Conservation (phyloP, 2,113 vertebrate species). For the Casuarius casuarius region DNA sequence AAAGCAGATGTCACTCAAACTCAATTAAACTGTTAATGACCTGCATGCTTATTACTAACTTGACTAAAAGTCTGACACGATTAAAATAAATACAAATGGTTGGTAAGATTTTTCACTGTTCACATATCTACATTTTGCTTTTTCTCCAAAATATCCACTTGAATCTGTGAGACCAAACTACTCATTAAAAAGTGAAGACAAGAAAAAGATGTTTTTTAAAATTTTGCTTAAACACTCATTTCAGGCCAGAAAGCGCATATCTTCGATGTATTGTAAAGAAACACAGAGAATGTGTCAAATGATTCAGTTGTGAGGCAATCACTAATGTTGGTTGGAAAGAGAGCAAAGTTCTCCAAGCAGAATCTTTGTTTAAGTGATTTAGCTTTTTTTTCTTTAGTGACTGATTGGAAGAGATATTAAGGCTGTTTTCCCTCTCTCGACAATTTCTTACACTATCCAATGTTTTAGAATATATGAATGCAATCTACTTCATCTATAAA, state of each 20-base stretch:
- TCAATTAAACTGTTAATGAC: slow-evolving; percentile 56
- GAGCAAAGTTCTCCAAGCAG: background rate
- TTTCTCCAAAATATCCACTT: background rate
- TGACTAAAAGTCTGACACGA: slow-evolving; percentile 20
- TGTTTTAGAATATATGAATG: background rate
- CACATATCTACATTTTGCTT: background rate
- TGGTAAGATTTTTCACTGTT: background rate
- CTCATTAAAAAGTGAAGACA: no score
- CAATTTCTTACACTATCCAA: background rate
- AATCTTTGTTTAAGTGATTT: background rate
- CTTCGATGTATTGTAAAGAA: no score
- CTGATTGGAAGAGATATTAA: background rate
- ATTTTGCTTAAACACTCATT: no score
- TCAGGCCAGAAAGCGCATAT: no score
- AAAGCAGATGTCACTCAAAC: slow-evolving; percentile 64
- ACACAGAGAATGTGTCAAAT: background rate
- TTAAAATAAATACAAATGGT: slow-evolving; percentile 3
- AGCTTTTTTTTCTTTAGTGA: background rate
- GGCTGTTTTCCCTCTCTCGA: slow-evolving; percentile 10
- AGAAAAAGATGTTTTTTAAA: no score
- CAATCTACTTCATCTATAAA: background rate
- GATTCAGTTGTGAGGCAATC: background rate
- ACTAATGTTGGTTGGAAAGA: background rate
- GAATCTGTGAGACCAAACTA: no score
- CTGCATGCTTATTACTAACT: background rate